Evolutionary conservation across 2,113 vertebrate species (phyloP), one percentile per base, ranked within the genome.

Genomic region (Hemiprocne comata): DNA sequence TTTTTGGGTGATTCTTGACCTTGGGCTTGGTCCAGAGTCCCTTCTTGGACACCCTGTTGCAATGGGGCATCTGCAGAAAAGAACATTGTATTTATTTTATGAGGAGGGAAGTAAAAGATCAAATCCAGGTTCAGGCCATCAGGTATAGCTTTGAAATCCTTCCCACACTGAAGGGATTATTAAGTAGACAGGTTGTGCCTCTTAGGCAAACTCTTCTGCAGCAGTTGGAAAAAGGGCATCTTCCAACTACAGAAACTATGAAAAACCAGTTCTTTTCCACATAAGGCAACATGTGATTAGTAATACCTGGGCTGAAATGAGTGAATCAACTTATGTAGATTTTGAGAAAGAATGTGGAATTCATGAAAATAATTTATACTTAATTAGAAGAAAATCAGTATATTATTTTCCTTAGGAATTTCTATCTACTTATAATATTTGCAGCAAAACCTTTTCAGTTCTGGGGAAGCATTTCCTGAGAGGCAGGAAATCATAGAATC

Each of bases 11-110:
- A 75, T 71, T 96, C 94, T 85, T 96, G 95, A 91, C 44, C 79
- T 54, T 94, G 87, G 33, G 44, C 72, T 38, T n/a, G 53, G 67
- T 85, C 54, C 78, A 76, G 79, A 82, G 71, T 91, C 67, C 91
- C 89, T 93, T 96, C 96, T 83, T 95, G 93, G 84, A 55, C 87
- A 77, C 97, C 95, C 88, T 96, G 93, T 74, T 96, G 96, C 31
- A 88, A 51, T 71, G 87, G 88, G 34, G 65, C 80, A 93, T 91
- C 97, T 98, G 85, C 21, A 89, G 55, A 75, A 62, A 93, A 89
- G 90, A 89, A 67, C 26, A 14, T 89, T 44, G 33, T 71, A 25
- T 73, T 92, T 44, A 71, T 48, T 90, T n/a, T 36, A 34, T 51
- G 77, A 23, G 71, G 58, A 73, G 24, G 61, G 20, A 65, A 60